Evolutionary conservation across 2,797 vertebrate genomes (phyloP).

Genomic region (Mormyrus proboscirostris): DNA sequence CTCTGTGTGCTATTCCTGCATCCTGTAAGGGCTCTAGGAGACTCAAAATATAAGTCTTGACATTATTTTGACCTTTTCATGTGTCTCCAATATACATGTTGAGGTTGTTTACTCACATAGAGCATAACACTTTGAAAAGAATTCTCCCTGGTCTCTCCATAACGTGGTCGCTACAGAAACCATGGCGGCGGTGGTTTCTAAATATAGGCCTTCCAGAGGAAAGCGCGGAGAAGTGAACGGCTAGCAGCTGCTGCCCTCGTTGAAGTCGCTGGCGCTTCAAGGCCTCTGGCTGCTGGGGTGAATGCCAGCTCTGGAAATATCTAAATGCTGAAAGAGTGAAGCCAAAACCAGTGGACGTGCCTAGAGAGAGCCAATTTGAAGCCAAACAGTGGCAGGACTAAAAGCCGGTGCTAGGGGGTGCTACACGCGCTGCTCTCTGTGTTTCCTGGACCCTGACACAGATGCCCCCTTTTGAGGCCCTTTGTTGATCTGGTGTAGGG

Average conservation of each 20-base stretch:
- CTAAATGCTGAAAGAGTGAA: not conserved
- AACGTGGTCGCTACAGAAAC: constrained; percentile 18
- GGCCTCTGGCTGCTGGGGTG: not conserved
- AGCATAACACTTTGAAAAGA: constrained; percentile 3
- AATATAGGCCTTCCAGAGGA: constrained; percentile 16
- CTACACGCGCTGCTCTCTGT: not conserved
- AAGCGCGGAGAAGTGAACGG: not conserved
- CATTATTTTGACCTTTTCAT: not conserved
- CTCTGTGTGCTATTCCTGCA: not conserved
- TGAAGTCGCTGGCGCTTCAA: not conserved
- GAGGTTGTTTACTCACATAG: not conserved
- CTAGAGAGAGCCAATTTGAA: not conserved
- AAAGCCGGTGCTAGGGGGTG: not conserved
- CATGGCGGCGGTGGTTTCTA: not conserved
- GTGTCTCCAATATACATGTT: not conserved
- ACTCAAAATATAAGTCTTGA: not conserved
- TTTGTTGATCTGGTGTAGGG: not conserved
- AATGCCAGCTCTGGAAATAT: not conserved
- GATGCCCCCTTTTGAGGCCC: not conserved
- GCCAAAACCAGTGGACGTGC: not conserved
- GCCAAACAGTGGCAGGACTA: not conserved
- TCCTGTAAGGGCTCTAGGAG: not conserved
- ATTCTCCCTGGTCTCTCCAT: not conserved
- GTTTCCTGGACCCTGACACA: not conserved
- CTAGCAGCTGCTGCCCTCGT: not conserved